Evolutionary conservation across 2,113 vertebrate species (phyloP).

Genomic region (Haemorhous mexicanus): DNA sequence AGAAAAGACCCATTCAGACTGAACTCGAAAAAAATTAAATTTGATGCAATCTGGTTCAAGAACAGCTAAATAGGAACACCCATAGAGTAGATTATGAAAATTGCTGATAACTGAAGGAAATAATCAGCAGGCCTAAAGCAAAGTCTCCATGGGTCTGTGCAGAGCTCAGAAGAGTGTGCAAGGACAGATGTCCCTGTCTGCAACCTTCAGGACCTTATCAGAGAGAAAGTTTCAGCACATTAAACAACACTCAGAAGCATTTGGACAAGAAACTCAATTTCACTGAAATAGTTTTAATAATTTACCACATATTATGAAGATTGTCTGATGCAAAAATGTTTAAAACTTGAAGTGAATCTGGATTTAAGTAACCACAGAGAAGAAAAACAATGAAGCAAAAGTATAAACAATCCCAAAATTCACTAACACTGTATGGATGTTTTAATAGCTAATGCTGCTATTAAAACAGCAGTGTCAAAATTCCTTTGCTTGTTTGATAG

Average conservation of each 20-base stretch:
- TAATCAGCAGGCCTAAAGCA: neutral
- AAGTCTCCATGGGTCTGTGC: neutral
- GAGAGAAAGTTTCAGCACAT: neutral
- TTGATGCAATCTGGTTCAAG: neutral
- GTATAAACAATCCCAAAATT: neutral
- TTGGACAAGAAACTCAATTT: neutral
- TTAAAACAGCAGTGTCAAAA: neutral
- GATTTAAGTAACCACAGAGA: neutral
- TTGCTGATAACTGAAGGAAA: neutral
- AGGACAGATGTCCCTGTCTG: neutral
- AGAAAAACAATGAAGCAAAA: neutral
- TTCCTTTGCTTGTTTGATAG: neutral
- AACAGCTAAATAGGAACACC: neutral
- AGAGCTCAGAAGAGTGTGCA: neutral
- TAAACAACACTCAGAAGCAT: neutral
- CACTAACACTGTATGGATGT: neutral
- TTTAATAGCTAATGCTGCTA: neutral
- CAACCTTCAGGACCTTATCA: neutral
- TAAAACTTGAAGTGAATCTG: neutral
- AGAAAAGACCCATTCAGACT: neutral
- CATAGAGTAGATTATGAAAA: rapidly evolving
- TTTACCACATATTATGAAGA: neutral
- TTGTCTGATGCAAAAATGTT: neutral
- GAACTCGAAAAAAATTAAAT: neutral
- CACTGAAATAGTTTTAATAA: neutral